Base-by-base conservation (phyloP, 2,797 vertebrate species). In the Kryptopterus vitreolus region DNA sequence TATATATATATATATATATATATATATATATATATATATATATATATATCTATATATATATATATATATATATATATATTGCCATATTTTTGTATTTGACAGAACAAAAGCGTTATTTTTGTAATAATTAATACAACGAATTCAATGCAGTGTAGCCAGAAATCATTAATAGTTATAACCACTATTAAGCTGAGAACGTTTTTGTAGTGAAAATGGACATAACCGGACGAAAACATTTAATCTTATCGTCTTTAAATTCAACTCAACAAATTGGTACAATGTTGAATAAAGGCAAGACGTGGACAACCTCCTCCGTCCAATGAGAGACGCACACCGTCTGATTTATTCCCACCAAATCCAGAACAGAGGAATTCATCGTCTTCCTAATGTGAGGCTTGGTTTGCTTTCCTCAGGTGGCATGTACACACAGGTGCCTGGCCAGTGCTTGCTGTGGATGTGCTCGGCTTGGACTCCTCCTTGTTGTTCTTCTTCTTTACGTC, bases 351-450 rank as follows among this genome's bases (percentile, higher is more conserved):
- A 38, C 53, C 62, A 65, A 48, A 77, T 73, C 59, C 69, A 78
- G n/a, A 38, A 57, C 7, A 26, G 20, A 63, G 50, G 18, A 20
- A 6, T 68, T 79, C 61, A 20, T 59, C 63, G 16, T 24, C 18
- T 73, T 58, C 0, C 33, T 66, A 80, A 15, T 79, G 90, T 89
- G 87, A 91, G 86, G 70, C 52, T 38, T 73, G 79, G 61, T 90
- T 87, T 81, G 62, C 82, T 80, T 93, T 93, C 61, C 86, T 93
- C 84, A 94, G 87, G 53, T 95, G 94, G 80, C 94, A 94, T 80
- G 93, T 94, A 85, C 94, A 95, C 69, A 91, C 90, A 1, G 87
- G 66, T 2, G 83, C 87, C 6, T 90, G 92, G 50, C 65, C 78
- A 3, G 81, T 74, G 35, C 70, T 33, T 80, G 85, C 57, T 79